phyloP scores from a whole-genome alignment of 2,888 invertebrate species.

The Drosophila prolongata region DNA sequence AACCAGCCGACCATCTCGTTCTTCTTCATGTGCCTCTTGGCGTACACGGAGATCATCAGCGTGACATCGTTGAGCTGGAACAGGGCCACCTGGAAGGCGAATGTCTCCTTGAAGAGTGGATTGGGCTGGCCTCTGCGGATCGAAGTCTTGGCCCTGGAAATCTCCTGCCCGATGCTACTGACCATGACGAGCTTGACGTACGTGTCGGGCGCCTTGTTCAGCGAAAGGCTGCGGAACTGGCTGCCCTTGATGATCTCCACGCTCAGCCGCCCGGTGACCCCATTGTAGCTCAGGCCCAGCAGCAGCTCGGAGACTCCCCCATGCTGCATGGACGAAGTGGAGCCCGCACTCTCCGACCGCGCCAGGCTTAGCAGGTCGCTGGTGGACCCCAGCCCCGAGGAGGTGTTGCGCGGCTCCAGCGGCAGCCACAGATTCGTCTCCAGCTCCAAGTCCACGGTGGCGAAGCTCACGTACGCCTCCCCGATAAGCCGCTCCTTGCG shows the following conservation, averaged over 20 bases:
- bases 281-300: conserved; percentile 95
- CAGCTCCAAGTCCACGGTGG: conserved; percentile 94
- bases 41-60: conserved; percentile 96
- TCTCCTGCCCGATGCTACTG: conserved; percentile 96
- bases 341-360: conserved; percentile 96
- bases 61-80: conserved; percentile 98
- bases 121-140: conserved; percentile 96
- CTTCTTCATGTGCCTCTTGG: conserved; percentile 95
- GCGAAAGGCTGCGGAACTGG: conserved; percentile 90
- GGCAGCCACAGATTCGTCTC: conserved; percentile 96
- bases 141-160: conserved; percentile 96
- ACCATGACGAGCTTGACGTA: conserved; percentile 96
- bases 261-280: conserved; percentile 96
- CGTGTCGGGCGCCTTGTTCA: conserved; percentile 94
- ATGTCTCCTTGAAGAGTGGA: conserved; percentile 97
- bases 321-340: conserved; percentile 95
- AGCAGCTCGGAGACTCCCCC: conserved; percentile 96
- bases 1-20: conserved; percentile 99
- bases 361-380: conserved; percentile 92
- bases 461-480: conserved; percentile 95
- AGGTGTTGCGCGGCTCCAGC: conserved; percentile 89
- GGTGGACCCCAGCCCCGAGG: conserved; percentile 85
- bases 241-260: conserved; percentile 92
- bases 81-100: conserved; percentile 98
- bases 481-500: conserved; percentile 95